These are phyloP conservation scores for Lota lota DNA, from an alignment of 2,113 vertebrate genomes.

Conservation along the genomic window DNA sequence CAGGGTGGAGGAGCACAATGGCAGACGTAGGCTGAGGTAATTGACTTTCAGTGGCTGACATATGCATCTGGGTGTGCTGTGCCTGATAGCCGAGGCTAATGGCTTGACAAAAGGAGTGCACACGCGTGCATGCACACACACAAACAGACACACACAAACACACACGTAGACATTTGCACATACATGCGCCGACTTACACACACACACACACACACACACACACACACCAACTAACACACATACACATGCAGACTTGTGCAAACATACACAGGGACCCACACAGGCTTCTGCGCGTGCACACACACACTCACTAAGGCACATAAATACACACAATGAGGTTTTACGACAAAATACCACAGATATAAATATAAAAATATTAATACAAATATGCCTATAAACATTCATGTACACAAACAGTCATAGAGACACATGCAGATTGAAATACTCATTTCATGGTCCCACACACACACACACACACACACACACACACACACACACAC, in stretches of 20 bases:
- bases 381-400: no score
- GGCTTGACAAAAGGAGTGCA: constrained; percentile 8
- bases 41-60: constrained; percentile 21
- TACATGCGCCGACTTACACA: background rate
- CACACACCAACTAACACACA: background rate
- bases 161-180: background rate
- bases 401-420: no score
- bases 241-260: background rate
- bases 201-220: background rate
- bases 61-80: constrained; percentile 24
- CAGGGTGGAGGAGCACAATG: constrained; percentile 21
- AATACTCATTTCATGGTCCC: no score
- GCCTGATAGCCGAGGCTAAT: constrained; percentile 44
- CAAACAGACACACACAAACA: constrained; percentile 5
- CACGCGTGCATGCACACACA: background rate
- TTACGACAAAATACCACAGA: background rate
- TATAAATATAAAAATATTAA: background rate
- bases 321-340: background rate
- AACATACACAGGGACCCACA: background rate
- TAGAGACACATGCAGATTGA: no score
- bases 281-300: background rate
- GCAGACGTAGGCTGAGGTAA: constrained; percentile 23
- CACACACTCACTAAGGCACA: background rate
- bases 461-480: constrained; percentile 5
- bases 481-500: constrained; percentile 14